A percentile compares a stretch with the other conserved stretches of the same genome.
These are phyloP conservation scores for Gobio gobio DNA, from an alignment of 2,113 vertebrate genomes.

Conservation along the genomic window DNA sequence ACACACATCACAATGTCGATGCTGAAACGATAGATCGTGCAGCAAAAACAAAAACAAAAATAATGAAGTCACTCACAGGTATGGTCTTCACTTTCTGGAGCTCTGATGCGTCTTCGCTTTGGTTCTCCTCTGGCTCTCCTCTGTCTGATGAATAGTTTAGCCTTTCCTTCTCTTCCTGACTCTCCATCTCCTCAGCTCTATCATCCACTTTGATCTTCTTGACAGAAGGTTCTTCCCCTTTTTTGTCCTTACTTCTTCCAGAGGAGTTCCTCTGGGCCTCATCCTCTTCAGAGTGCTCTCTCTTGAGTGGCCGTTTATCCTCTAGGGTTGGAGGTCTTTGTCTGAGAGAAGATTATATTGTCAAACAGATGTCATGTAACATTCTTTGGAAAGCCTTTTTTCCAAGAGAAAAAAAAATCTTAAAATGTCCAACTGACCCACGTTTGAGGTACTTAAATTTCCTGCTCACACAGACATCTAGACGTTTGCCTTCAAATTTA, in stretches of 20 bases:
- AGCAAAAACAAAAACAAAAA: not conserved
- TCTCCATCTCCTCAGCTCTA: conserved; percentile 1
- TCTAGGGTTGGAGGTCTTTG: conserved; percentile 54
- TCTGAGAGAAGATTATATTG: conserved; percentile 47
- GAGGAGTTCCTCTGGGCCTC: conserved; percentile 38
- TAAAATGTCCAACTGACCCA: conserved; percentile 76
- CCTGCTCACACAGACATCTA: conserved; percentile 90
- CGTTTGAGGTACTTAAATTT: conserved; percentile 91
- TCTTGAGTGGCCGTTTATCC: conserved; percentile 57
- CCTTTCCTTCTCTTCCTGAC: not conserved
- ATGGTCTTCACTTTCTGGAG: conserved; percentile 28
- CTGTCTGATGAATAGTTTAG: not conserved
- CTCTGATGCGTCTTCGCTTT: not conserved
- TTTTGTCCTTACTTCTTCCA: conserved; percentile 36
- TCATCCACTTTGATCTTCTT: conserved; percentile 70
- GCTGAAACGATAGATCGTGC: too few species aligned
- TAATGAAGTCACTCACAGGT: conserved; percentile 31
- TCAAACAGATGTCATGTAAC: not conserved
- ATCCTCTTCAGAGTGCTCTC: conserved; percentile 60
- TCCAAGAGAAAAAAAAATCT: not conserved
- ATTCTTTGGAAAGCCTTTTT: not conserved
- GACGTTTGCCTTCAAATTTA: conserved; percentile 86
- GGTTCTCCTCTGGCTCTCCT: conserved; percentile 25
- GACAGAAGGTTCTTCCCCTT: conserved; percentile 65
- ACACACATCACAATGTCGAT: too few species aligned